Evolutionary conservation across 1,140 invertebrate species (phyloP).

Genomic region (Antheraea mylitta): DNA sequence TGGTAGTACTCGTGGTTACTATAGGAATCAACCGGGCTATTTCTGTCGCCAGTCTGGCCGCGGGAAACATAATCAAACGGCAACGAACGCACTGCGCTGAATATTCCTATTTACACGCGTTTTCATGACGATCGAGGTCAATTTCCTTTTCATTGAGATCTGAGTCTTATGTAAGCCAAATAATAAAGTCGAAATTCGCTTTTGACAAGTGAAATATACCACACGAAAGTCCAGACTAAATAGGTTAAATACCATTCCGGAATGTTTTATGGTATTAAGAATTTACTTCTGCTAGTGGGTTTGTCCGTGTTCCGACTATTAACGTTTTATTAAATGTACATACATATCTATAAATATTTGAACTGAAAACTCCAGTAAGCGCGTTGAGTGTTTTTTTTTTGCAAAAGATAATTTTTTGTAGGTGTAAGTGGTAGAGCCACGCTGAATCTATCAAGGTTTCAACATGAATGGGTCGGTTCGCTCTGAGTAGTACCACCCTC

Average conservation of each 20-base stretch:
- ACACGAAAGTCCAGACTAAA: neutral
- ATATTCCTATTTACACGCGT: neutral
- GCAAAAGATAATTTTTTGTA: too few relatives aligned
- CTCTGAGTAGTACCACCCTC: too few relatives aligned
- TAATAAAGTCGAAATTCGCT: neutral
- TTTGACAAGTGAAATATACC: neutral
- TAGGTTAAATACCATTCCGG: neutral
- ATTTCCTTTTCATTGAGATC: neutral
- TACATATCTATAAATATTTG: too few relatives aligned
- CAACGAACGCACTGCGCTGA: neutral
- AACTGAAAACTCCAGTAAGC: too few relatives aligned
- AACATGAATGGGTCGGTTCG: too few relatives aligned
- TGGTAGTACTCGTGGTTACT: neutral
- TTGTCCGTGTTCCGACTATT: too few relatives aligned
- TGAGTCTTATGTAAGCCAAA: neutral
- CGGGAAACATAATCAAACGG: neutral
- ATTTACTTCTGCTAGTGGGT: too few relatives aligned
- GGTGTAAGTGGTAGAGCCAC: too few relatives aligned
- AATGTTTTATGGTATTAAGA: neutral
- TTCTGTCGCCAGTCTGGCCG: slow-evolving; percentile 2
- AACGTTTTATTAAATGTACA: too few relatives aligned
- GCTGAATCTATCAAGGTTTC: too few relatives aligned
- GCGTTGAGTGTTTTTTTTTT: too few relatives aligned
- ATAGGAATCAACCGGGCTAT: neutral
- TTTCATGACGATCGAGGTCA: neutral